Base-by-base conservation (phyloP, 2,888 invertebrate genomes). In the Drosophila ustulata region DNA sequence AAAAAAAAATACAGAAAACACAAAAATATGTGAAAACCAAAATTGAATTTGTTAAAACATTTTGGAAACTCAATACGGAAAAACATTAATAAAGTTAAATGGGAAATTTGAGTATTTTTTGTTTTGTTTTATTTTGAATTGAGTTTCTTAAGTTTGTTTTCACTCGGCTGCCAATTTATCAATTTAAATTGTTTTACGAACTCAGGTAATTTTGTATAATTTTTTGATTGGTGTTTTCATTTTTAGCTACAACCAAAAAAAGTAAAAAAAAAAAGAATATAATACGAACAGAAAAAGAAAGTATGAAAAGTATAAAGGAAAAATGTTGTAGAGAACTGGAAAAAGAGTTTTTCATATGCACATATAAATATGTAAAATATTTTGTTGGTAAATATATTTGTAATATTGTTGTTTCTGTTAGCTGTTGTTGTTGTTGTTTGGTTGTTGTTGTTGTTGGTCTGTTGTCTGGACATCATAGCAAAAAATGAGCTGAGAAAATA, bases 81-180 rank as follows among this genome's bases (percentile, higher is more conserved):
- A 75, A 77, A 77, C 57, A 67, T 67, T 67, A 73, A 67, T 13
- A 32, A 34, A 49, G n/a, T 50, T 49, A 4, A 69, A 51, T 4
- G 6, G 25, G 51, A 32, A 75, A 74, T 62, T 55, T 55, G 25
- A 55, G 49, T 62, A 50, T 49, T 59, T 66, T 52, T 53, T 34
- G 32, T 46, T 18, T 47, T 39, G 49, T 57, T 57, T 28, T 37
- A 32, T 4, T 13, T n/a, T 50, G 26, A 25, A 30, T 18, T 25
- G 55, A 51, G 43, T 49, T 39, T 53, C 30, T 28, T 39, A 8
- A 8, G 45, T 23, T 45, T 39, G 50, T 57, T 57, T 58, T 50
- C 61, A 50, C 51, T 61, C 47, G 68, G 74, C 73, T 55, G 75
- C 74, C 75, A 78, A 75, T 73, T 47, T 46, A 61, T 64, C 30